These are phyloP conservation scores for Gymnocheta viridis DNA, from an alignment of 2,888 invertebrate species.

Conservation along the genomic window DNA sequence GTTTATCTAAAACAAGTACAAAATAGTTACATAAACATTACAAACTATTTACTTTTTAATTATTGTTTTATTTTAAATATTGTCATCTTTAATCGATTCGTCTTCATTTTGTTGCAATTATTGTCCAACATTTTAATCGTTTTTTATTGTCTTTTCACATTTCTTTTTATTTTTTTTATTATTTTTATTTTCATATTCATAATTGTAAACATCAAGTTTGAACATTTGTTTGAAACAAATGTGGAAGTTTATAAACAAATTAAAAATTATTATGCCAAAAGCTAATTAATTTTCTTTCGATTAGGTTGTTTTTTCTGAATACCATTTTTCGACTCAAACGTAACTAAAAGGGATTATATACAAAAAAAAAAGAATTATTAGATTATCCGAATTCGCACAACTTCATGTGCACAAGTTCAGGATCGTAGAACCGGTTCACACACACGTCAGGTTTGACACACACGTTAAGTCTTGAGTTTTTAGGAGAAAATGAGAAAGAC, in stretches of 20 bases:
- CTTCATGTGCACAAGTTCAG: no score
- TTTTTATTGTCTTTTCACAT: constrained; percentile 49
- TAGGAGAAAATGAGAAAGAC: no score
- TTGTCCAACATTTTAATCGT: constrained; percentile 46
- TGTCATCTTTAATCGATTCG: constrained; percentile 1
- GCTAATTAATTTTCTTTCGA: not conserved
- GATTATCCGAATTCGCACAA: no score
- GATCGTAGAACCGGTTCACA: no score
- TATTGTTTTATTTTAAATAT: constrained; percentile 44
- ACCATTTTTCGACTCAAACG: no score
- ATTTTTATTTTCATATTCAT: constrained; percentile 9
- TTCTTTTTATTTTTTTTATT: not conserved
- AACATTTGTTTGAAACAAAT: constrained; percentile 51
- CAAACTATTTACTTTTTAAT: constrained; percentile 38
- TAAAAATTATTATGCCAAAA: constrained; percentile 9
- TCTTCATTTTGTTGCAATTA: constrained; percentile 41
- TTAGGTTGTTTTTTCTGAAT: no score
- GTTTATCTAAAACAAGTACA: constrained; percentile 69
- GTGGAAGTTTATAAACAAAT: constrained; percentile 3
- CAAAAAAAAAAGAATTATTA: no score
- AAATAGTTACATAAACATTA: constrained; percentile 65
- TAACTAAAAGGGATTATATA: no score
- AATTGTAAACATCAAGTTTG: constrained; percentile 22
- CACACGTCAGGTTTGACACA: no score
- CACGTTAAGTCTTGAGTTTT: no score